A percentile compares a stretch with the other conserved stretches of the same genome.
Conservation (phyloP, 2,797 vertebrate genomes). For the Rhinella marina region DNA sequence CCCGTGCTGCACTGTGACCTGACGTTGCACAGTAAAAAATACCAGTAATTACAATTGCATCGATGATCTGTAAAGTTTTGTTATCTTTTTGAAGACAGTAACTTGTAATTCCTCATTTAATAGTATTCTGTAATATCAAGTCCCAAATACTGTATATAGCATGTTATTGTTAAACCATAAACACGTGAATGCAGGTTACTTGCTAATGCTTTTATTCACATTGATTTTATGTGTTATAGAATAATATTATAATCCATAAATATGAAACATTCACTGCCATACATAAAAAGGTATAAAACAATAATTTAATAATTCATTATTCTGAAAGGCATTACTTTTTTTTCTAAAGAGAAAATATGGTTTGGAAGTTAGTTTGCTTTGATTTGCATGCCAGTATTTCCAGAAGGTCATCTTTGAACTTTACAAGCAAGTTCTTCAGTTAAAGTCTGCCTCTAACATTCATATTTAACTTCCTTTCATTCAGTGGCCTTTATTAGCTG, state of each 20-base stretch:
- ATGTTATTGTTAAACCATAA: background rate
- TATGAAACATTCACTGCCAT: background rate
- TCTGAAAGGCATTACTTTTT: constrained; percentile 15
- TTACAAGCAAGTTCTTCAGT: constrained; percentile 77
- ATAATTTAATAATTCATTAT: background rate
- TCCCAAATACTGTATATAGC: background rate
- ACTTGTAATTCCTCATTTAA: background rate
- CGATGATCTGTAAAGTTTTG: no score
- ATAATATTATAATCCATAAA: background rate
- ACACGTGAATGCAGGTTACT: background rate
- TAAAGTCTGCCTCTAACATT: constrained; percentile 80
- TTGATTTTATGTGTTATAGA: background rate
- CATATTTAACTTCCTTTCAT: constrained; percentile 83
- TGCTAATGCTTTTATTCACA: background rate
- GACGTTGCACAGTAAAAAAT: no score
- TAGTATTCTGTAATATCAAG: background rate
- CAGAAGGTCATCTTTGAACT: constrained; percentile 76
- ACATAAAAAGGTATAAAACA: background rate
- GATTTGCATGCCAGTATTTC: constrained; percentile 67
- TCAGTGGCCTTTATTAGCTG: constrained; percentile 86
- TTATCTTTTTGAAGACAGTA: no score
- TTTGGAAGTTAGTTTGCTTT: constrained; percentile 50
- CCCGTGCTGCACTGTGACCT: no score
- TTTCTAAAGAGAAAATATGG: constrained; percentile 37
- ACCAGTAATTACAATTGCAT: no score